Base-by-base conservation (phyloP, 1,140 invertebrate genomes). In the Hormaphis cornu region DNA sequence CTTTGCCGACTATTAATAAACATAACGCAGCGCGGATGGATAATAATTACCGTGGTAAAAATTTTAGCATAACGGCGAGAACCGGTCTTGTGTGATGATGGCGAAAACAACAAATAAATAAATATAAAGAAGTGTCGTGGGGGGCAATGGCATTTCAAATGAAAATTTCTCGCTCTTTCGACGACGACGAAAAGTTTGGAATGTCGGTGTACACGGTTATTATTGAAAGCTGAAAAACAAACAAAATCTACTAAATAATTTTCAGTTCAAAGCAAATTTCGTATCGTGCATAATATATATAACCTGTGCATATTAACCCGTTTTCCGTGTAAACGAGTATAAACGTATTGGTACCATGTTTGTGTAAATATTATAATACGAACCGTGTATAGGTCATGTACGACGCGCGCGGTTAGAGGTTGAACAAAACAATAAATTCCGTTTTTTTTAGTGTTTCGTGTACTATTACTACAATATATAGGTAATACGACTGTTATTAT, bases 31-130 rank as follows among this genome's bases (percentile, higher is more conserved):
- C 16, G 40, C 44, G 44, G 59, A 30, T 30, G 44, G 40, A 63
- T 63, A 63, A n/a, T n/a, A n/a, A 63, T 63, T 63, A 63, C 59
- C 48, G 59, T 46, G 59, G 59, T 63, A 63, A 63, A 63, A 30
- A 46, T 46, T 63, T 63, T 63, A 63, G 44, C 59, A 48, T 63
- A 63, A 63, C 59, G 20, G 59, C 40, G 26, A 48, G 42, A 63
- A 63, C 59, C 59, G 59, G 59, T 63, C 59, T 48, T 7, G n/a
- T 18, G 59, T n/a, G 44, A 48, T 5, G 40, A 14, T n/a, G 12
- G n/a, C n/a, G n/a, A n/a, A n/a, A n/a, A n/a, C n/a, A n/a, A 46
- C n/a, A n/a, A 28, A 40, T 12, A 46, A 30, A 30, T 22, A 12
- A n/a, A 22, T 12, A 35, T 35, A 58, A 24, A 59, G 24, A 61